phyloP scores from a whole-genome alignment of 2,888 invertebrate genomes.

The Calliopum simillimum region DNA sequence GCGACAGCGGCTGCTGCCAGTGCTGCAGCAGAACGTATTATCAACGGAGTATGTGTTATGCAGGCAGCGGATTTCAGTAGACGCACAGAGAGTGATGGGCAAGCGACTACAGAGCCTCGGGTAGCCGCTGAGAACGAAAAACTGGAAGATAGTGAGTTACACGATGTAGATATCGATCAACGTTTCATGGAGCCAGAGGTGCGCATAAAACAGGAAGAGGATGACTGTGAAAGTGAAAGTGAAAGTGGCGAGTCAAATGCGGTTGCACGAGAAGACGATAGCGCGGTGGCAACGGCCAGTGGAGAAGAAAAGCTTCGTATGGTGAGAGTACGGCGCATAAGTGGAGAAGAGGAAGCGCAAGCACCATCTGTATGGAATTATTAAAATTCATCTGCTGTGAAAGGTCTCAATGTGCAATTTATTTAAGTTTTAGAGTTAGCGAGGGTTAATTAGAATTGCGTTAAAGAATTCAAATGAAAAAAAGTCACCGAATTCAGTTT shows the following conservation, averaged over 20 bases:
- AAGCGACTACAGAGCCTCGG: constrained; percentile 68
- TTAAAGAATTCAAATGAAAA: no score
- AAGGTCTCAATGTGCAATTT: constrained; percentile 24
- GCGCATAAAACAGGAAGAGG: constrained; percentile 63
- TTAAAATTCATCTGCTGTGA: constrained; percentile 40
- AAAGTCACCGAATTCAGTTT: no score
- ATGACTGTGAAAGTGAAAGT: constrained; percentile 59
- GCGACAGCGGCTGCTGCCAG: constrained; percentile 44
- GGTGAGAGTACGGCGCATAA: constrained; percentile 58
- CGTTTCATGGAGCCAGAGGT: constrained; percentile 64
- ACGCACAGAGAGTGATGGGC: constrained; percentile 77
- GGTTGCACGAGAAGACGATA: constrained; percentile 30
- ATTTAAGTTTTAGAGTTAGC: constrained; percentile 18
- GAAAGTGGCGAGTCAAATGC: constrained; percentile 28
- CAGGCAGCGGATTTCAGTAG: constrained; percentile 78
- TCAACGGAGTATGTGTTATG: constrained; percentile 93
- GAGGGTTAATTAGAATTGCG: no score
- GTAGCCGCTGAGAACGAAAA: constrained; percentile 32
- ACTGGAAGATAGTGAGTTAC: constrained; percentile 41
- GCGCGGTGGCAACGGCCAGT: constrained; percentile 53
- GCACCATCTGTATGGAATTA: constrained; percentile 53
- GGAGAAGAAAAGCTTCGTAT: constrained; percentile 60
- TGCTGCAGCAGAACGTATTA: constrained; percentile 74
- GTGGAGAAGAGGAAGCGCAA: constrained; percentile 52
- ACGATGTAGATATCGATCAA: constrained; percentile 59